These are phyloP conservation scores for Mythimna vitellina DNA, from an alignment of 2,888 invertebrate species.

Conservation along the genomic window DNA sequence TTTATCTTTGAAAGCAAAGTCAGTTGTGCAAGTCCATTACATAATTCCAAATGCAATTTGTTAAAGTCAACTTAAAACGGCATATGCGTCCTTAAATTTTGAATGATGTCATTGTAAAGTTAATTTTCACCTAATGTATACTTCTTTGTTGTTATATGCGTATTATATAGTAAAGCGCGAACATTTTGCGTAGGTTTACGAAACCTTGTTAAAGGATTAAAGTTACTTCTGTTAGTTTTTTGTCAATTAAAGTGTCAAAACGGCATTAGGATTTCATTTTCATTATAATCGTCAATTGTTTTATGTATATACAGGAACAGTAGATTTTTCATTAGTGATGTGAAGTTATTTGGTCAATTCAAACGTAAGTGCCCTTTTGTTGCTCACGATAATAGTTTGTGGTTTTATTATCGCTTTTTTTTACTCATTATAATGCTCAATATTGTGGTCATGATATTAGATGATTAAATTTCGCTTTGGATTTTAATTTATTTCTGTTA, in stretches of 20 bases:
- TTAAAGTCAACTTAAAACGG: slow-evolving; percentile 65
- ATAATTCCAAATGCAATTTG: slow-evolving; percentile 69
- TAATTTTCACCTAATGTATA: slow-evolving; percentile 76
- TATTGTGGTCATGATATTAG: slow-evolving; percentile 88
- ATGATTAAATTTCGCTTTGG: slow-evolving; percentile 79
- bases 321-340: slow-evolving; percentile 74
- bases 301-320: slow-evolving; percentile 74
- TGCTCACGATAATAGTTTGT: slow-evolving; percentile 80
- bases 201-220: slow-evolving; percentile 82
- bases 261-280: slow-evolving; percentile 78
- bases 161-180: slow-evolving; percentile 74
- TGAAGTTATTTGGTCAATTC: slow-evolving; percentile 88
- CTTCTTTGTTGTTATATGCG: slow-evolving; percentile 82
- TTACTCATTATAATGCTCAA: slow-evolving; percentile 90
- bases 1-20: slow-evolving; percentile 74
- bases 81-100: slow-evolving; percentile 73
- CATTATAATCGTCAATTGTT: slow-evolving; percentile 85
- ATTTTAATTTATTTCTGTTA: slow-evolving; percentile 83
- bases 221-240: slow-evolving; percentile 86
- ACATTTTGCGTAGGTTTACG: slow-evolving; percentile 78
- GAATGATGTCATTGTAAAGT: slow-evolving; percentile 69
- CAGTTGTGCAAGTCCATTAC: slow-evolving; percentile 75
- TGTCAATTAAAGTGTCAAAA: slow-evolving; percentile 87
- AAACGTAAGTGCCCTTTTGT: slow-evolving; percentile 84
- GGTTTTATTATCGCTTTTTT: slow-evolving; percentile 78